Base-by-base conservation (phyloP, 1,140 invertebrate genomes). In the Tyrophagus putrescentiae region DNA sequence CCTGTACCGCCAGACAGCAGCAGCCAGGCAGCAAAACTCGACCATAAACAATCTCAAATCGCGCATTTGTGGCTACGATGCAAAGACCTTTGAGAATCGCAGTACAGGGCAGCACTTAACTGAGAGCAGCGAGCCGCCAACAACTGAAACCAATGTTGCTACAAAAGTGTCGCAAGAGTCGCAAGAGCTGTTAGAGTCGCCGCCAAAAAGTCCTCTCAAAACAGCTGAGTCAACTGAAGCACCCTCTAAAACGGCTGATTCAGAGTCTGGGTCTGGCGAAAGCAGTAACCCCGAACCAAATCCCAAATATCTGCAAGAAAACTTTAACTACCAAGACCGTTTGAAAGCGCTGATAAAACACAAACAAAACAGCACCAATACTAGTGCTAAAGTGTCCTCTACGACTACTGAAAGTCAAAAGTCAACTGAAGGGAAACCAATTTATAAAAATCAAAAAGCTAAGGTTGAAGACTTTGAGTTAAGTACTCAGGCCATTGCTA, bases 311-410 rank as follows among this genome's bases (percentile, higher is more conserved):
- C n/a, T n/a, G 25, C 41, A 42, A 39, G 52, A 54, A 16, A 23
- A 54, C 27, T 27, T 54, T 33, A 27, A 54, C 27, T 54, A 31
- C 39, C 52, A 32, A n/a, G 52, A 54, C 13, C 13, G 25, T 18
- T 23, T 54, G 11, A 54, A 25, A 33, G 52, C 25, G 5, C 27
- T 54, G 52, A 54, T 54, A 9, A 27, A 48, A 21, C 31, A n/a
- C n/a, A n/a, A n/a, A n/a, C n/a, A n/a, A n/a, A n/a, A n/a, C n/a
- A n/a, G n/a, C n/a, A n/a, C n/a, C n/a, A n/a, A n/a, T n/a, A n/a
- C n/a, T n/a, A n/a, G n/a, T n/a, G n/a, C n/a, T n/a, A n/a, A n/a
- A n/a, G n/a, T n/a, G n/a, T n/a, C n/a, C n/a, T n/a, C n/a, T n/a
- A n/a, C n/a, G n/a, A n/a, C n/a, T n/a, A n/a, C n/a, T n/a, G n/a